Base-by-base conservation (phyloP, 2,888 invertebrate genomes). In the Hydriomena furcata region DNA sequence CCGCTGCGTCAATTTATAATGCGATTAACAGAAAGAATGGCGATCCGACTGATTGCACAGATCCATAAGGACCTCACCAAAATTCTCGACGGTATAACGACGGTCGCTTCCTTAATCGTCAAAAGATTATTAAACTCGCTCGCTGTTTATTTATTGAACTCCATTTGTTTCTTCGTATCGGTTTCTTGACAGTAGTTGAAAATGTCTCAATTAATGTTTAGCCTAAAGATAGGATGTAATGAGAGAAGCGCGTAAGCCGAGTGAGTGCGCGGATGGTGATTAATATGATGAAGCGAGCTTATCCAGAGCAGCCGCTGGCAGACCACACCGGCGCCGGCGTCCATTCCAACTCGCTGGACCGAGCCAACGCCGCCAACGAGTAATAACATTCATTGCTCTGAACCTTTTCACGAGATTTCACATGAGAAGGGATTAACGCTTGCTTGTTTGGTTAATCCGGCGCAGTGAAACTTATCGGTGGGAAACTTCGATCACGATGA, bases 151-250 rank as follows among this genome's bases (percentile, higher is more conserved):
- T 81, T 79, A 86, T 84, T 60, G 61, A 45, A 50, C 52, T 58
- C 63, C 78, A 82, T 87, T 84, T 76, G 69, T 87, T 75, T 71
- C 58, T 52, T 66, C 47, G 63, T 67, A 77, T 76, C 63, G 68
- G 68, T 76, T 68, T 66, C 73, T 75, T 68, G 77, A 71, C 78
- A 76, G 82, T 78, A 79, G 80, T 84, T 79, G 65, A 72, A 76
- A 87, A 89, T 82, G 77, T 87, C 88, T 89, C 87, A 86, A 89
- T 89, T 90, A 88, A 79, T 79, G 81, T 86, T 86, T 90, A 80
- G 89, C 89, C 89, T 84, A 76, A 83, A 87, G 89, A 84, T 76
- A 88, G 70, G 66, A 67, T 71, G 70, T 90, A 89, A 89, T 89
- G 89, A 87, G 81, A 68, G 78, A 73, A 71, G 76, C 78, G 89